Evolutionary conservation across 2,113 vertebrate genomes (phyloP).

Genomic region (Phrynosoma blainvillii): DNA sequence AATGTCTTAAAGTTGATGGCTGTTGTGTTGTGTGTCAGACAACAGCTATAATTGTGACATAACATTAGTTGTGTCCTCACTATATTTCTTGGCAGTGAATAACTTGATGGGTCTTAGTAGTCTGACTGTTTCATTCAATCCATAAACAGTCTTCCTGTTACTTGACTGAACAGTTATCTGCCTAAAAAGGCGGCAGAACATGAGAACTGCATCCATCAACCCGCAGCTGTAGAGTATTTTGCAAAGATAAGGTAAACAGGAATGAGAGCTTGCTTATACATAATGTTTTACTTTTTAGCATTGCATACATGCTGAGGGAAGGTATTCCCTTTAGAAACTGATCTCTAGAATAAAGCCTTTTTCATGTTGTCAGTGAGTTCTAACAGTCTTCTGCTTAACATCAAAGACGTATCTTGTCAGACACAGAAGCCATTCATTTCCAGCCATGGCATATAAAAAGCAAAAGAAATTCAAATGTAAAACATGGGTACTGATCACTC

Average conservation of each 20-base stretch:
- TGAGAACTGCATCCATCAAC: background rate
- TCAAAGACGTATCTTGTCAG: conserved; percentile 9
- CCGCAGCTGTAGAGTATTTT: background rate
- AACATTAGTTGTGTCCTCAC: background rate
- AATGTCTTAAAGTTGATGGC: background rate
- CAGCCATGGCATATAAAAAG: background rate
- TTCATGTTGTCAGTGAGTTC: background rate
- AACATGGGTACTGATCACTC: background rate
- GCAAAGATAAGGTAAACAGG: background rate
- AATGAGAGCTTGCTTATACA: background rate
- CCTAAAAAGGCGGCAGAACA: background rate
- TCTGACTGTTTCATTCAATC: background rate
- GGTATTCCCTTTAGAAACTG: background rate
- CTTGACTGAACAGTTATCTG: background rate
- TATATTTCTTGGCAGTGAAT: background rate
- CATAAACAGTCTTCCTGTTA: background rate
- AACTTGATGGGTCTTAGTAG: background rate
- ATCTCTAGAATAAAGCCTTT: conserved; percentile 1
- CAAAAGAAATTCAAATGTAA: background rate
- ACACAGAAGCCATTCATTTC: conserved; percentile 2
- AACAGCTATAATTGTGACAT: background rate
- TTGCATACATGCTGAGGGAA: background rate
- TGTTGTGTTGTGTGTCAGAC: background rate
- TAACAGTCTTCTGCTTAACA: background rate
- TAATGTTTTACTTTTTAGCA: background rate